Base-by-base conservation (phyloP, 2,888 invertebrate genomes). In the Julus scandinavius region DNA sequence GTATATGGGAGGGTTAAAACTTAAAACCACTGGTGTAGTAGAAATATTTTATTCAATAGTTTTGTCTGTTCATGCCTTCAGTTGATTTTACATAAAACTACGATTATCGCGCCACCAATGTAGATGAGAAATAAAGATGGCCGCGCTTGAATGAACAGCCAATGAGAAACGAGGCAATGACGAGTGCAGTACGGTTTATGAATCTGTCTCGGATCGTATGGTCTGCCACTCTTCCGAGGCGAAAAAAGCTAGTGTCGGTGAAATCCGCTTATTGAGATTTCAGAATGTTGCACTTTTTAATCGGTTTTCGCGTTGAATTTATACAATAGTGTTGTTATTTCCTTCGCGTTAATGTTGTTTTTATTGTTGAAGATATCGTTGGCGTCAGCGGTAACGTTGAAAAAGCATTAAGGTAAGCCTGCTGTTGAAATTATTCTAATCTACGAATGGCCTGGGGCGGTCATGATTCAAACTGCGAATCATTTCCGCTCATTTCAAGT, bases 401-500 rank as follows among this genome's bases (percentile, higher is more conserved):
- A 29, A 72, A 72, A 72, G 6, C 20, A 29, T 72, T 72, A 72
- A 72, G 72, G 72, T 72, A 72, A 72, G n/a, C 6, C 63, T 29
- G 72, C 72, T 29, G 29, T 9, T 54, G 11, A 72, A 29, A 72
- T 72, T 29, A 63, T 29, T 29, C 20, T 72, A 72, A 72, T 72
- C 72, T 2, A 4, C 72, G 29, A 11, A 72, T 72, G 72, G 72
- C 72, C 72, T 29, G 72, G 72, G 72, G 72, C 72, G 72, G 29
- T 9, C 72, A 72, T 72, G 72, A 72, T 72, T 72, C 72, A 72
- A 72, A 72, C 20, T 29, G 72, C 72, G 72, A 72, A 9, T 72
- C 72, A 72, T 72, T 72, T 72, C 72, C 72, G 72, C 72, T 72
- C 72, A 72, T 72, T 72, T 72, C 72, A 29, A 29, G 9, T 72